Base-by-base conservation (phyloP, 2,888 invertebrate species). In the Orchesella flavescens region DNA sequence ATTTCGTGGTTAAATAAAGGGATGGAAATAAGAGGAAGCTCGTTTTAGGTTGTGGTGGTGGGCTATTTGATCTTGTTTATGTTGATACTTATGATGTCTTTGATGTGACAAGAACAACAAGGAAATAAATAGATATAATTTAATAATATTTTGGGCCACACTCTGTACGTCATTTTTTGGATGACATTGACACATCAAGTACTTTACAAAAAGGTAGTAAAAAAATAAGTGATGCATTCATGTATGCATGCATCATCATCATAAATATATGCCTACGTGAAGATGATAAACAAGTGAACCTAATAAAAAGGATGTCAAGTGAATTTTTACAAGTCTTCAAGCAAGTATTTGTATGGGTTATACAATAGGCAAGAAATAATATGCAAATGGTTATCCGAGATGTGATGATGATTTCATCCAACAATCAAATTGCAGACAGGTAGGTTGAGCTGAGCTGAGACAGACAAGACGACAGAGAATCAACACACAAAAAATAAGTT, bases 101-200 rank as follows among this genome's bases (percentile, higher is more conserved):
- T 69, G 77, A 77, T 77, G 53, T 79, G 79, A 79, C 79, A 79
- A 79, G 79, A 63, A 65, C 63, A 79, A 72, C 79, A 53, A 79
- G 79, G 79, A 79, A 79, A 71, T 72, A 72, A 72, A 69, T 68
- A 65, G 43, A 44, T 65, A 65, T 61, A 61, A 77, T 69, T 77
- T 69, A 34, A 49, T 46, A 68, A 76, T n/a, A n/a, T 17, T 68
- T 76, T 61, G 44, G 21, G 63, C 44, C 53, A 59, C 24, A 49
- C 13, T 57, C 68, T 53, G 43, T 49, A 46, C 46, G 46, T 49
- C 68, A 68, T 68, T 49, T 19, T 21, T 49, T 23, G 17, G 23
- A 9, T 68, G 68, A 68, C 68, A 68, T 49, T 68, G 68, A 49
- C 68, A 49, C 68, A 49, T 68, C 68, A 46, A 46, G 49, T 46